A percentile compares a stretch with the other conserved stretches of the same genome.
phyloP scores from a whole-genome alignment of 2,797 vertebrate species.

The Zenarchopterus dispar region DNA sequence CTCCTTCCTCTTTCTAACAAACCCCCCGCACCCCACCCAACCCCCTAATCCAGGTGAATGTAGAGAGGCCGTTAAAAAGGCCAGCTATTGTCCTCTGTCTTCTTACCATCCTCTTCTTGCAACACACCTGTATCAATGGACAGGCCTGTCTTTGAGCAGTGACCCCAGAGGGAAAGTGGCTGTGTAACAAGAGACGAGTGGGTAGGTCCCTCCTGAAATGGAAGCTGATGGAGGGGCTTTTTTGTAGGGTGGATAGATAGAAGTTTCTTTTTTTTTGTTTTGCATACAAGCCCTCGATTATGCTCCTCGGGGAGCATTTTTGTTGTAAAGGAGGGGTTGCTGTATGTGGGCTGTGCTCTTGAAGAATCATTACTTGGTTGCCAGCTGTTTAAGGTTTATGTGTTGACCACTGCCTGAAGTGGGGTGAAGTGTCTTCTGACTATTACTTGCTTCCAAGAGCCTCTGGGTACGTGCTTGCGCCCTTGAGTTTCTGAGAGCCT shows the following conservation, averaged over 20 bases:
- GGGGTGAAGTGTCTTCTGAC: constrained; percentile 28
- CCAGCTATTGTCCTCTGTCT: constrained; percentile 57
- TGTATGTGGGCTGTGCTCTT: constrained; percentile 2
- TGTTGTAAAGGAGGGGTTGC: constrained; percentile 11
- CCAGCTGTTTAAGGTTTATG: constrained; percentile 46
- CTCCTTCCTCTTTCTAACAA: constrained; percentile 25
- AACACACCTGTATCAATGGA: constrained; percentile 74
- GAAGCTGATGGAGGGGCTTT: constrained; percentile 47
- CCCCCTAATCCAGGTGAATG: constrained; percentile 66
- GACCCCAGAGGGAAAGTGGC: constrained; percentile 60
- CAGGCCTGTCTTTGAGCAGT: constrained; percentile 63
- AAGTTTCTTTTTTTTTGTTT: constrained; percentile 16
- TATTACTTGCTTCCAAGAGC: constrained; percentile 41
- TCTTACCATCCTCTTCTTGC: constrained; percentile 9
- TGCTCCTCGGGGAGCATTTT: not conserved
- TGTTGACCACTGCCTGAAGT: constrained; percentile 41
- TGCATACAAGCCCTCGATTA: constrained; percentile 4
- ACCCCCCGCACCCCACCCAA: constrained; percentile 7
- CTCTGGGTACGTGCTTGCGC: constrained; percentile 44
- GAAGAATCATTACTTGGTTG: constrained; percentile 34
- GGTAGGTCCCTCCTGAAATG: constrained; percentile 55
- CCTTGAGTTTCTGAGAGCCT: constrained; percentile 49
- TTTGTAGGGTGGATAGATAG: constrained; percentile 13
- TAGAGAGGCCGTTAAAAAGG: constrained; percentile 58
- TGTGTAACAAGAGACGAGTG: constrained; percentile 71